Evolutionary conservation across 2,888 invertebrate genomes (phyloP).

Genomic region (Priocnemis perturbator): DNA sequence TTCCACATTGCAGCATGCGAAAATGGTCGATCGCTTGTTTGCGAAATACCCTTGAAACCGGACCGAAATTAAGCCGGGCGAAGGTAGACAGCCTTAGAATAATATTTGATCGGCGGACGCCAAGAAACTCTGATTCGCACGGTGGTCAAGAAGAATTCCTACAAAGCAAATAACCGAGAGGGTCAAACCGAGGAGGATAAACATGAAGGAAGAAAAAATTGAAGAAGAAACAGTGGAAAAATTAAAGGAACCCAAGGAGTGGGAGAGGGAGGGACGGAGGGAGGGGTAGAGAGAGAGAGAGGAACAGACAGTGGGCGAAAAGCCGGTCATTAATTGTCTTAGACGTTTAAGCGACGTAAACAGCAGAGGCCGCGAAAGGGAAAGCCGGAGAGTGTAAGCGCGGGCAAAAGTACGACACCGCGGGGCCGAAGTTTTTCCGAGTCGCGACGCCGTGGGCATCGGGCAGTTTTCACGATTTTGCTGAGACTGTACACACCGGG

Average conservation of each 20-base stretch:
- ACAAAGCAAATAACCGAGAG: not conserved
- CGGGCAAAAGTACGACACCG: constrained; percentile 61
- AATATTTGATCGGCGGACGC: too few relatives aligned
- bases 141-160: too few relatives aligned
- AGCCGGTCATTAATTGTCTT: constrained; percentile 67
- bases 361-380: constrained; percentile 69
- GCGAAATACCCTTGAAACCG: too few relatives aligned
- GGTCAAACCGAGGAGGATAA: not conserved
- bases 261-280: not conserved
- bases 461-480: constrained; percentile 68
- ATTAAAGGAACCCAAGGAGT: not conserved
- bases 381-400: constrained; percentile 61
- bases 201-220: too few relatives aligned
- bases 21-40: too few relatives aligned
- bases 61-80: too few relatives aligned
- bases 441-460: constrained; percentile 16
- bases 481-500: constrained; percentile 67
- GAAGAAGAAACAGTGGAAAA: too few relatives aligned
- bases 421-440: constrained; percentile 51
- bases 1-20: too few relatives aligned
- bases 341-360: constrained; percentile 70
- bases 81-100: too few relatives aligned
- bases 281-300: constrained; percentile 18
- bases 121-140: too few relatives aligned
- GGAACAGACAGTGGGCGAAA: constrained; percentile 48